phyloP scores from a whole-genome alignment of 64 coral and sea anemone species.

The Actinia equina region DNA sequence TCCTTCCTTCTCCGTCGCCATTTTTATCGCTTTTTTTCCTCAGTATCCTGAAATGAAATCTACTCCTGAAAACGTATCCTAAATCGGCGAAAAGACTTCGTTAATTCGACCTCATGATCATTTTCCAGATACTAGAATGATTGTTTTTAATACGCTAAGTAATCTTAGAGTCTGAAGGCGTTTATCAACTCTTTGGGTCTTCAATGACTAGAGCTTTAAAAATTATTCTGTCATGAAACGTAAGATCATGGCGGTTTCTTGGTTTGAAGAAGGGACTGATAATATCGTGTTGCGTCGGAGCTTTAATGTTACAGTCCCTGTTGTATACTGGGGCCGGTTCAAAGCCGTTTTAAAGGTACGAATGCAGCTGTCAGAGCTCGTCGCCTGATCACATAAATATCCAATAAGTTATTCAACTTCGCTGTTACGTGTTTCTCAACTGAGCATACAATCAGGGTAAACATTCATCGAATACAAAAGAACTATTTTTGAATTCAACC shows the following conservation, averaged over 20 bases:
- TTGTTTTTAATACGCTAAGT: not conserved
- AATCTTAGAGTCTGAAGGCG: not conserved
- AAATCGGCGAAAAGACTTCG: not conserved
- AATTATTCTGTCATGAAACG: not conserved
- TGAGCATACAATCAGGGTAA: not conserved
- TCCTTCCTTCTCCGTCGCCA: not conserved
- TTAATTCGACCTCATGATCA: not conserved
- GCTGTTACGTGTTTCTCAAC: not conserved
- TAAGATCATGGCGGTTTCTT: not conserved
- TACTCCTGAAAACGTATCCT: not conserved
- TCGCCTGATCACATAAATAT: not conserved
- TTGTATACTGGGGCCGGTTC: not conserved
- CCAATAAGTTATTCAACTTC: not conserved
- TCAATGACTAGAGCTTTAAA: not conserved
- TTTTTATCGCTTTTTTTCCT: not conserved
- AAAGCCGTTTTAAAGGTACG: not conserved
- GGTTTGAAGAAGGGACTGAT: not conserved
- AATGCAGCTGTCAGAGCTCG: not conserved
- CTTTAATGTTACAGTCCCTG: not conserved
- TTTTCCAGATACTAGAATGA: too few relatives aligned
- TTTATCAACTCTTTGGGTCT: not conserved
- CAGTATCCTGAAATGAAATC: not conserved
- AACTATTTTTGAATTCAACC: not conserved
- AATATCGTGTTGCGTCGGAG: not conserved
- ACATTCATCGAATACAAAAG: not conserved